phyloP scores from a whole-genome alignment of 1,140 invertebrate species.

The Pogonognathellus flavescens region DNA sequence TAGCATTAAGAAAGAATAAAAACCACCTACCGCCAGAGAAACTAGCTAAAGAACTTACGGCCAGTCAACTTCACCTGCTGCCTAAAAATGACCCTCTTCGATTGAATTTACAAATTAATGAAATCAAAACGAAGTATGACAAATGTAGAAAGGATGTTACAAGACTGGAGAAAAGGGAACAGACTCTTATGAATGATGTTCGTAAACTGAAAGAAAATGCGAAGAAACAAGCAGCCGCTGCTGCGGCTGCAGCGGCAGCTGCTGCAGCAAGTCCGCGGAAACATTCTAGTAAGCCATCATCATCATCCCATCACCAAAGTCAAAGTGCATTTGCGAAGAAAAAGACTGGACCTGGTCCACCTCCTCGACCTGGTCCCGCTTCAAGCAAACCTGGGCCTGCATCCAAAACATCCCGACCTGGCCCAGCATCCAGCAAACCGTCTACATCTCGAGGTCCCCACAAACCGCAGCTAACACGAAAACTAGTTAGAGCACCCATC shows the following conservation, averaged over 20 bases:
- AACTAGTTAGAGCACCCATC: neutral
- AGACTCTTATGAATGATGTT: conserved; percentile 5
- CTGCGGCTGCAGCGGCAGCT: neutral
- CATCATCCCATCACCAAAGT: neutral
- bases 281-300: neutral
- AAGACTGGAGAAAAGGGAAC: neutral
- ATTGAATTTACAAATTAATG: conserved; percentile 50
- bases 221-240: neutral
- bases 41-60: neutral
- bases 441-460: conserved; percentile 25
- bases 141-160: conserved; percentile 7
- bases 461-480: neutral
- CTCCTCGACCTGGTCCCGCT: neutral
- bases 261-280: neutral
- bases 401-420: neutral
- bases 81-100: conserved; percentile 51
- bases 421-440: conserved; percentile 29
- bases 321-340: neutral
- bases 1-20: conserved; percentile 4
- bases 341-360: neutral
- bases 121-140: neutral
- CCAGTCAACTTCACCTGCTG: conserved; percentile 32
- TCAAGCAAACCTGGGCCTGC: conserved; percentile 18
- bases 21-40: conserved; percentile 16
- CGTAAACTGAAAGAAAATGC: neutral